Evolutionary conservation across 1,140 invertebrate species (phyloP), one percentile per base, ranked within the genome.

Genomic region (Dryas iulia): DNA sequence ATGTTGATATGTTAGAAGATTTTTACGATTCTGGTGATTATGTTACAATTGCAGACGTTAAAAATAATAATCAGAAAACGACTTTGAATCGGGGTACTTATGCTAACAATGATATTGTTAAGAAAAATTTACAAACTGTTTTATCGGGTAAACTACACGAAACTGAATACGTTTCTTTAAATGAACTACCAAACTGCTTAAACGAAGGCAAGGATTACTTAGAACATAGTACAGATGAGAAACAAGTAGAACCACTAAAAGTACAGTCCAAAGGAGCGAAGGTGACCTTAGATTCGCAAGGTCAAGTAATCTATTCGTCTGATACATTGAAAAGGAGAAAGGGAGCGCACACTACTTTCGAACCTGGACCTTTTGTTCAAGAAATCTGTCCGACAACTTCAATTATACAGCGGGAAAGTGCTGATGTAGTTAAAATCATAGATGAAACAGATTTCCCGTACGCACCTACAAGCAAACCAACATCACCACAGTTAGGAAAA

Each of bases 231-330:
- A 72, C 80, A 63, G 83, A 85, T 59, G 79, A 83, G 66, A 86
- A 82, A 69, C 71, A 79, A 23, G 82, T 74, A 5, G 87, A 89
- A 72, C 78, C 86, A 62, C 87, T 85, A 66, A 92, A 94, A 59
- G 14, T 47, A 18, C 39, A 47, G n/a, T 14, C 18, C 8, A 94
- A 94, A 79, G 96, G 96, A 21, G 96, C 96, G 6, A 94, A 96
- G 79, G 97, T 98, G 0, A 97, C 95, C 11, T 86, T 98, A 28
- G 96, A 98, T 86, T 95, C 97, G 1, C 96, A 97, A 77, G 97
- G 97, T 12, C 96, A 97, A 93, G 96, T 98, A 53, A 95, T 98
- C 47, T 98, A 96, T 84, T 96, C 96, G 64, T 98, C 97, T 0
- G 97, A 98, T 76, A 98, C 97, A 82, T 89, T 98, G 62, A 95